Conservation (phyloP, 23 tunicate species). For the Diplosoma virens region DNA sequence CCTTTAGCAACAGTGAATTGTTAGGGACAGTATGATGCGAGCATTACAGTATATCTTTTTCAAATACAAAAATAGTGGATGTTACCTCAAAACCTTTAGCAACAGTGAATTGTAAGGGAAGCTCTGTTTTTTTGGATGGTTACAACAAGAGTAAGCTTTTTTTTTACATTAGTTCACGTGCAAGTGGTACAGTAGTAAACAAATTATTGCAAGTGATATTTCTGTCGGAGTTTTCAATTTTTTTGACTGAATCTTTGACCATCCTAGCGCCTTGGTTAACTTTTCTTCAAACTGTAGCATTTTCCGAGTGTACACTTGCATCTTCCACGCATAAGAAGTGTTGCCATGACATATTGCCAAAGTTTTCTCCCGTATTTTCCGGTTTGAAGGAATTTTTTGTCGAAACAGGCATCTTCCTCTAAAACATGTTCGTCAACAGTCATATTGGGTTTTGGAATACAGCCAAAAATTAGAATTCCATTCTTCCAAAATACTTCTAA, state of each 20-base stretch:
- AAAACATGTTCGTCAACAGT: not conserved
- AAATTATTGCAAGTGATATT: not conserved
- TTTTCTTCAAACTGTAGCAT: not conserved
- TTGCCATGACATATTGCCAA: not conserved
- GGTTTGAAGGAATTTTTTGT: not conserved
- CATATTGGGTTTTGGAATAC: not conserved
- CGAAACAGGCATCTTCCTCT: not conserved
- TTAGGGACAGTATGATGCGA: too few relatives aligned
- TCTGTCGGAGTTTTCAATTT: not conserved
- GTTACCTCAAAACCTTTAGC: not conserved
- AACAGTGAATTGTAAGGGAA: not conserved
- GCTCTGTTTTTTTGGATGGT: not conserved
- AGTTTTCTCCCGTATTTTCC: not conserved
- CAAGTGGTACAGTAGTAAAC: not conserved
- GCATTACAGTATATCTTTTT: not conserved
- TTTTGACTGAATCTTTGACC: too few relatives aligned
- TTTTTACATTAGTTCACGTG: not conserved
- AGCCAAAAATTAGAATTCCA: not conserved
- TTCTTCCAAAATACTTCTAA: not conserved
- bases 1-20: not conserved
- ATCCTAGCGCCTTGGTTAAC: not conserved
- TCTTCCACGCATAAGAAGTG: not conserved
- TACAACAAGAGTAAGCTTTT: not conserved
- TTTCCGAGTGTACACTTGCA: not conserved
- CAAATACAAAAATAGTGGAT: not conserved